A percentile compares a stretch with the other conserved stretches of the same genome.
These are phyloP conservation scores for Allolobophora icterica DNA, from an alignment of 2,888 invertebrate genomes.

Conservation along the genomic window DNA sequence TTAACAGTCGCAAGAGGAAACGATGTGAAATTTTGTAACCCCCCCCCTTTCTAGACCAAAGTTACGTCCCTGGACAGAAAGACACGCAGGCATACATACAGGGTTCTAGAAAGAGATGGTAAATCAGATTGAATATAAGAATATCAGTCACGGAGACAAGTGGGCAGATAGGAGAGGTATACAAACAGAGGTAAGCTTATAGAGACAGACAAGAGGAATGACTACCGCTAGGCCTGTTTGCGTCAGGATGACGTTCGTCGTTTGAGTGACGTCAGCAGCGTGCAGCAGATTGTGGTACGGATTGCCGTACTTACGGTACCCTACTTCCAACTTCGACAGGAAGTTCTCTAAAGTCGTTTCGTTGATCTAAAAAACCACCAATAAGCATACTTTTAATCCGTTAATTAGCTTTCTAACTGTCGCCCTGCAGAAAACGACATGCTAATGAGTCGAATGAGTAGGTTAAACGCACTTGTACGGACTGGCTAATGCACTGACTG, in stretches of 20 bases:
- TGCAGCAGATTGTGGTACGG: constrained; percentile 95
- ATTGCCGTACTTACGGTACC: constrained; percentile 88
- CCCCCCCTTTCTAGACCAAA: too few species aligned
- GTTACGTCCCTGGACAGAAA: too few species aligned
- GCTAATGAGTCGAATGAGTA: background rate
- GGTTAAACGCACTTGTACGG: background rate
- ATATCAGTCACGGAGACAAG: background rate
- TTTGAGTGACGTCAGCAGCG: constrained; percentile 93
- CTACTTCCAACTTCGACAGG: constrained; percentile 83
- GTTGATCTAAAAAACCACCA: constrained; percentile 71
- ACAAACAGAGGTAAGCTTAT: background rate
- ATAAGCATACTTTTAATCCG: background rate
- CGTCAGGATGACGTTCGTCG: constrained; percentile 87
- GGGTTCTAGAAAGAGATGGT: too few species aligned
- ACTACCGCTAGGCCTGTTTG: constrained; percentile 87
- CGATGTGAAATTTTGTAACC: too few species aligned
- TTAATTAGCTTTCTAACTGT: background rate
- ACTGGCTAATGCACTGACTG: background rate
- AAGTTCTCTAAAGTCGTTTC: constrained; percentile 84
- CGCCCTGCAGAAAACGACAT: background rate
- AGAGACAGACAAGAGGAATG: background rate
- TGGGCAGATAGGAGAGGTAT: background rate
- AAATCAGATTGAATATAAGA: too few species aligned
- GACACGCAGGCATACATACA: too few species aligned
- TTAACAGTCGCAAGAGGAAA: too few species aligned